Evolutionary conservation across 2,797 vertebrate genomes (phyloP), one percentile per base, ranked within the genome.

Genomic region (Lateolabrax maculatus): DNA sequence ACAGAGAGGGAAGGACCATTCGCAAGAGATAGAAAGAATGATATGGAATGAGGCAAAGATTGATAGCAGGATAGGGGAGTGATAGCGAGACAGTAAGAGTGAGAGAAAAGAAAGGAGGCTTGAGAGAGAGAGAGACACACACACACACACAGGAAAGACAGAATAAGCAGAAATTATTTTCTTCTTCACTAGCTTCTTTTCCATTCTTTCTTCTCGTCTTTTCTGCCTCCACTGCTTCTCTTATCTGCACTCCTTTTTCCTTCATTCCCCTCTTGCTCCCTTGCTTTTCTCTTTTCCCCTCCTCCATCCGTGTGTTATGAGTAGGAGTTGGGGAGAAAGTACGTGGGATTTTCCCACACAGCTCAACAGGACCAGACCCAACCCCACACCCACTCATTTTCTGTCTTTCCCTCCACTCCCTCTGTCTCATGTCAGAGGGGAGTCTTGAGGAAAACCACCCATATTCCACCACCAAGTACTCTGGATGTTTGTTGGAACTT

Each of bases 341-440:
- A 94, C 90, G 85, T 56, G 93, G 95, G 95, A 96, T 90, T 93
- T 97, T 97, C 96, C 95, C 95, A 96, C 95, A 96, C 94, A 95
- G 93, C 68, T 84, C 58, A 41, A 77, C 81, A 83, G 69, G 76
- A 89, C 63, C 74, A 87, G 83, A 78, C 80, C 84, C 87, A 84
- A 57, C 89, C 89, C 85, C 86, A 78, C 63, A 62, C 80, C 71
- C 76, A 53, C 75, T 58, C 70, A 36, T 77, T 88, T 86, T 89
- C 68, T 81, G 87, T 78, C 77, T 86, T 46, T 81, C 80, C 41
- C 83, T 90, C 92, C 60, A 86, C 74, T 75, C 90, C 68, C 75
- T 93, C 87, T 36, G 72, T 76, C 87, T 86, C 81, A 84, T 87
- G 95, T 95, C 96, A 95, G 91, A 89, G 55, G 92, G 90, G 91